Evolutionary conservation across 2,113 vertebrate species (phyloP).

Genomic region (Halichoerus grypus): DNA sequence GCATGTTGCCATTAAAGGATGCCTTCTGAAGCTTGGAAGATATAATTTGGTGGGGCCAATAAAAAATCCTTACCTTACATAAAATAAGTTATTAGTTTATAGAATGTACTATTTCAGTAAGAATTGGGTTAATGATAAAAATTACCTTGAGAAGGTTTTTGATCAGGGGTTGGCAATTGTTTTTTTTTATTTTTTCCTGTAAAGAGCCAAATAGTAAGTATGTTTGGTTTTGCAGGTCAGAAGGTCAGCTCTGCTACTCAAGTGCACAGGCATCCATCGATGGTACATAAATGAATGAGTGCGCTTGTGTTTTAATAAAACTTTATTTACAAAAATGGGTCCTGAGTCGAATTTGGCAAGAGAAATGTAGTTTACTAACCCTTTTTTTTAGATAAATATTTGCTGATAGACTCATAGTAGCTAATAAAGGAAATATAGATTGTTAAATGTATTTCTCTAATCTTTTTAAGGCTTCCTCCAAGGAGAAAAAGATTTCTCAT

Average conservation of each 20-base stretch:
- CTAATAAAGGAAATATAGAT: neutral
- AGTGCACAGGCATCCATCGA: neutral
- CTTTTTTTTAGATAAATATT: constrained; percentile 3
- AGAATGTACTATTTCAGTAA: neutral
- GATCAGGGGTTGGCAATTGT: neutral
- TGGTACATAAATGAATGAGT: neutral
- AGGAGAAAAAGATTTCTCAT: neutral
- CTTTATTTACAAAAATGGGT: neutral
- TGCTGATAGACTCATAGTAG: neutral
- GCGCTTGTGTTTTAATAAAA: neutral
- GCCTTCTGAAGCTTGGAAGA: neutral
- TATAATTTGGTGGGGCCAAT: neutral
- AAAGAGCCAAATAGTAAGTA: neutral
- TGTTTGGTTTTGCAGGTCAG: neutral
- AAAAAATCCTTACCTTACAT: neutral
- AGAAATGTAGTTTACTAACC: neutral
- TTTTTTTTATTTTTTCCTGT: neutral
- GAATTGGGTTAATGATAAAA: neutral
- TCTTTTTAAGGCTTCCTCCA: neutral
- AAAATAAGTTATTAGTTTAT: constrained; percentile 6
- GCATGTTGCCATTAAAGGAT: neutral
- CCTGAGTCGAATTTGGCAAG: neutral
- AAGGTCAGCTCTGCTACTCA: neutral
- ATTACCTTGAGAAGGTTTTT: constrained; percentile 3
- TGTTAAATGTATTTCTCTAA: neutral